A percentile compares a stretch with the other conserved stretches of the same genome.
Conservation (phyloP, 2,888 invertebrate species). For the Eupsilia transversa region DNA sequence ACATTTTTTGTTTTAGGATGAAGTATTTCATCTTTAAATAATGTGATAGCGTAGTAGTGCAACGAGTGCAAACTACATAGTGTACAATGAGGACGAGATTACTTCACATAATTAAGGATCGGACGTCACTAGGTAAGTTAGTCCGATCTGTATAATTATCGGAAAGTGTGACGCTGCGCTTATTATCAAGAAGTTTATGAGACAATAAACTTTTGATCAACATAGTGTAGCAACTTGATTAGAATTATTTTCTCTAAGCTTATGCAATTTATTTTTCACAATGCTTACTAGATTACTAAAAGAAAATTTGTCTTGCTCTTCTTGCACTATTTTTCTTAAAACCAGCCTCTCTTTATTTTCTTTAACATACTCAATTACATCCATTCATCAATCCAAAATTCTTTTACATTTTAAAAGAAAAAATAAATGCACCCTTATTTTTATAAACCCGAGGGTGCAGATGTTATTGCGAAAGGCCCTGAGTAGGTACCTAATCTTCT, state of each 20-base stretch:
- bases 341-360: not conserved
- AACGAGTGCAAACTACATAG: too few relatives aligned
- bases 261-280: not conserved
- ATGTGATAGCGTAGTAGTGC: too few relatives aligned
- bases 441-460: not conserved
- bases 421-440: constrained; percentile 2
- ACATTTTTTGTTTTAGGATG: too few relatives aligned
- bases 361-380: not conserved
- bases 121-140: too few relatives aligned
- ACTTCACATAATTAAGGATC: too few relatives aligned
- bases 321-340: not conserved
- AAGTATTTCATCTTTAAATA: too few relatives aligned
- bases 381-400: constrained; percentile 12
- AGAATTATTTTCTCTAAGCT: not conserved
- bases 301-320: not conserved
- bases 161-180: not conserved
- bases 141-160: too few relatives aligned
- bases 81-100: too few relatives aligned
- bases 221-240: not conserved
- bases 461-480: not conserved
- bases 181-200: not conserved
- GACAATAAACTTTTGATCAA: not conserved
- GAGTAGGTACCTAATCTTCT: not conserved
- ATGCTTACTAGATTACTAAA: constrained; percentile 2
- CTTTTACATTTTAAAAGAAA: not conserved